Percentiles rank a stretch among this genome's conserved stretches.
Evolutionary conservation across 2,797 vertebrate genomes (phyloP).

Genomic region (Acridotheres tristis): DNA sequence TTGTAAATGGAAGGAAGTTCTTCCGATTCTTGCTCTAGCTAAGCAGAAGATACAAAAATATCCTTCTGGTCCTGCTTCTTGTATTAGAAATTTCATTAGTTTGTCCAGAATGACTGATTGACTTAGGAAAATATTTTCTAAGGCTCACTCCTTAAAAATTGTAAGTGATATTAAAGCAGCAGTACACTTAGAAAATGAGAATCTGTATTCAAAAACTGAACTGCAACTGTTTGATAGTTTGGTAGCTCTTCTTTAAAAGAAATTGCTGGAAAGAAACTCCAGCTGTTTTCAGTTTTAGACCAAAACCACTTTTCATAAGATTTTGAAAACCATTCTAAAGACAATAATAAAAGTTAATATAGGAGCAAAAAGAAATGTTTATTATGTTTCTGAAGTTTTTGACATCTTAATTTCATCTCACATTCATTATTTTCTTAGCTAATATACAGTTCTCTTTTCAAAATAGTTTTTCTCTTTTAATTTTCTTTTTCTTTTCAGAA

Average conservation of each 20-base stretch:
- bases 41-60: neutral
- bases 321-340: neutral
- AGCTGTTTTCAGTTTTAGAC: conserved; percentile 20
- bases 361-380: neutral
- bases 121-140: conserved; percentile 56
- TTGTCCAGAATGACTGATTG: conserved; percentile 34
- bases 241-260: conserved; percentile 27
- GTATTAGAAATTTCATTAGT: conserved; percentile 37
- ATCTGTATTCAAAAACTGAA: conserved; percentile 10
- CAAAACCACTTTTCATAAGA: neutral
- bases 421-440: neutral
- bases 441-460: neutral
- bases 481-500: neutral
- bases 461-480: neutral
- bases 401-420: neutral
- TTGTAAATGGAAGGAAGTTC: neutral
- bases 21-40: neutral
- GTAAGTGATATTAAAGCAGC: conserved; percentile 50
- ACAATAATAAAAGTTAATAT: neutral
- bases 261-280: conserved; percentile 33
- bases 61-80: neutral
- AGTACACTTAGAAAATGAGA: conserved; percentile 46
- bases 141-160: conserved; percentile 52
- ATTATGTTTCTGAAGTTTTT: neutral
- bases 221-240: conserved; percentile 42